Base-by-base conservation (phyloP, 2,888 invertebrate species). In the Ephialtes manifestator region DNA sequence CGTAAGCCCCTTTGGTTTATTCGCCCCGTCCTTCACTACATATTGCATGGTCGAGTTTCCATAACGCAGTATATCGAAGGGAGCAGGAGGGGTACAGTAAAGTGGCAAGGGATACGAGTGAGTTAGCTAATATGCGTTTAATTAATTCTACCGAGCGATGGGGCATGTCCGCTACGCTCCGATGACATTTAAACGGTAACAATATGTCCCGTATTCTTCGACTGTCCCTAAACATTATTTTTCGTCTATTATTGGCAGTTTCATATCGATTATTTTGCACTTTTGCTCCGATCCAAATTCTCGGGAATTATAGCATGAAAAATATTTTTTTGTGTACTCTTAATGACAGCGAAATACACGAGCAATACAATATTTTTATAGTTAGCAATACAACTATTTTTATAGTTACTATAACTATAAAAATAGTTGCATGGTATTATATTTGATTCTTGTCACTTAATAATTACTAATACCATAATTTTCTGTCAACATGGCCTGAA, bases 71-170 rank as follows among this genome's bases (percentile, higher is more conserved):
- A 48, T 72, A 87, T 60, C 72, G 81, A 71, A 74, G 78, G 68
- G 86, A 83, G 76, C 79, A 84, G 78, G 84, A 76, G 71, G 65
- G 58, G 53, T 60, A 58, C 72, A 43, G 28, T 51, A 58, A 70
- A 72, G 84, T 72, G 35, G 67, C 68, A 48, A 43, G 86, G 88
- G 90, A 90, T 89, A 90, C 72, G 81, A 93, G 91, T 92, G 91
- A 93, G 88, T 91, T 90, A 89, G 84, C 90, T 94, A 94, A 93
- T 94, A 92, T 92, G 89, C 89, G 90, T 93, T 94, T 93, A 92
- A 93, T 94, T 92, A 93, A 92, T 93, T 91, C 89, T 75, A 35
- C 87, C 82, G 88, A 84, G 82, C 86, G 83, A 87, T 78, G 85
- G 81, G 81, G 87, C 81, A 87, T 87, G 15, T 35, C 81, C 76